Conservation (phyloP, 2,888 invertebrate species). For the Protophormia terraenovae region DNA sequence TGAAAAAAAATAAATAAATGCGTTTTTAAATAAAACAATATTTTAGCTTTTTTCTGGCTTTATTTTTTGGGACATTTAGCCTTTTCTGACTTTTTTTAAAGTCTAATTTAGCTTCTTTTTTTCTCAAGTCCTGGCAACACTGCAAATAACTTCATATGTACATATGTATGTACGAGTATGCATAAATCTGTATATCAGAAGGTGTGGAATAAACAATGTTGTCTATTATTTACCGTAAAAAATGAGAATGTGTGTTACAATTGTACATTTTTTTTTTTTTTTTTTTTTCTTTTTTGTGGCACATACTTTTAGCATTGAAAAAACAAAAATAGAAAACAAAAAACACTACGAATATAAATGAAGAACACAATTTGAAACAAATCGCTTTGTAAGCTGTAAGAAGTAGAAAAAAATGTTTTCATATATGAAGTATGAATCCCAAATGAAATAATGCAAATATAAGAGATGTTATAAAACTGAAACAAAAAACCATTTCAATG, state of each 20-base stretch:
- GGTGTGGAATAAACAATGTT: slow-evolving; percentile 20
- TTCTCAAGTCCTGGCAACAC: too few relatives aligned
- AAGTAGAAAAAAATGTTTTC: not conserved
- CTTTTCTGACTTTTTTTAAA: too few relatives aligned
- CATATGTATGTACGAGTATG: too few relatives aligned
- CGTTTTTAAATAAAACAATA: too few relatives aligned
- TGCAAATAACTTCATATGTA: too few relatives aligned
- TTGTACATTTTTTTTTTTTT: slow-evolving; percentile 14
- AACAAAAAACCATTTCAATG: not conserved
- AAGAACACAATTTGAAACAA: slow-evolving; percentile 49
- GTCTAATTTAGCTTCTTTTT: too few relatives aligned
- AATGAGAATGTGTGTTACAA: not conserved
- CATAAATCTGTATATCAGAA: too few relatives aligned
- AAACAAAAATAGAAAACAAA: not conserved
- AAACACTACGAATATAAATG: not conserved
- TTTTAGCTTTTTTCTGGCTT: too few relatives aligned
- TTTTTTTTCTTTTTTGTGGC: slow-evolving; percentile 32
- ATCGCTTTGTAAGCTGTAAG: slow-evolving; percentile 40
- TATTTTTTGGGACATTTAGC: too few relatives aligned
- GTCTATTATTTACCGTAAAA: slow-evolving; percentile 34
- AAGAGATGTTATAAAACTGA: not conserved
- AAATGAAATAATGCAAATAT: slow-evolving; percentile 36
- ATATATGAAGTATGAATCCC: slow-evolving; percentile 50
- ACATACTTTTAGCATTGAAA: not conserved
- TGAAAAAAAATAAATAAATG: too few relatives aligned